phyloP scores from a whole-genome alignment of 2,888 invertebrate genomes.

The Acronicta alni region DNA sequence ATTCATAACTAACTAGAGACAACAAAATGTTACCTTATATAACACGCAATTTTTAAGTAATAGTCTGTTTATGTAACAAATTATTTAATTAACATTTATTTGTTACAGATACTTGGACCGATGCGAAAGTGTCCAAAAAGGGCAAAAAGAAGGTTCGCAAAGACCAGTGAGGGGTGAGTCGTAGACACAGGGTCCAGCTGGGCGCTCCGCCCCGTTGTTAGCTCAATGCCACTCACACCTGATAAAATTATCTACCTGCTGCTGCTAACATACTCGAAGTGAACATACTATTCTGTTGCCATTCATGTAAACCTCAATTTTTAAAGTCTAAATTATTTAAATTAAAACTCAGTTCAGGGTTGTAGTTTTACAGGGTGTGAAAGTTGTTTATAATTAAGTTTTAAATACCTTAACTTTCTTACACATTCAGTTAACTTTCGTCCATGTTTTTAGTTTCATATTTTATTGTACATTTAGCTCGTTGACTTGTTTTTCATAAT shows the following conservation, averaged over 20 bases:
- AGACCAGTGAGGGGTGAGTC: slow-evolving; percentile 90
- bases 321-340: slow-evolving; percentile 52
- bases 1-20: too few species aligned
- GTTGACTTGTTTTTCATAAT: slow-evolving; percentile 86
- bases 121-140: slow-evolving; percentile 92
- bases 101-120: slow-evolving; percentile 92
- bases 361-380: slow-evolving; percentile 86
- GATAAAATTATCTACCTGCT: slow-evolving; percentile 70
- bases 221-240: slow-evolving; percentile 84
- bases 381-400: slow-evolving; percentile 78
- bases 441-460: slow-evolving; percentile 88
- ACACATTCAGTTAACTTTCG: slow-evolving; percentile 85
- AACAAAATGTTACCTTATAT: too few species aligned
- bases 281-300: slow-evolving; percentile 54
- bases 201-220: slow-evolving; percentile 71
- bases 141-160: slow-evolving; percentile 94
- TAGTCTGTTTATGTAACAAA: not conserved
- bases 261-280: slow-evolving; percentile 52
- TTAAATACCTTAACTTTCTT: slow-evolving; percentile 75
- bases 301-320: slow-evolving; percentile 48
- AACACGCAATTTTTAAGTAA: too few species aligned
- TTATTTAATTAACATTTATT: slow-evolving; percentile 22
- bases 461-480: slow-evolving; percentile 84
- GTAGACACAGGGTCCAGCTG: slow-evolving; percentile 67
- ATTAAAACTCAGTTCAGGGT: slow-evolving; percentile 62